phyloP scores from a whole-genome alignment of 2,888 invertebrate species.

The Pyrocoelia pectoralis region DNA sequence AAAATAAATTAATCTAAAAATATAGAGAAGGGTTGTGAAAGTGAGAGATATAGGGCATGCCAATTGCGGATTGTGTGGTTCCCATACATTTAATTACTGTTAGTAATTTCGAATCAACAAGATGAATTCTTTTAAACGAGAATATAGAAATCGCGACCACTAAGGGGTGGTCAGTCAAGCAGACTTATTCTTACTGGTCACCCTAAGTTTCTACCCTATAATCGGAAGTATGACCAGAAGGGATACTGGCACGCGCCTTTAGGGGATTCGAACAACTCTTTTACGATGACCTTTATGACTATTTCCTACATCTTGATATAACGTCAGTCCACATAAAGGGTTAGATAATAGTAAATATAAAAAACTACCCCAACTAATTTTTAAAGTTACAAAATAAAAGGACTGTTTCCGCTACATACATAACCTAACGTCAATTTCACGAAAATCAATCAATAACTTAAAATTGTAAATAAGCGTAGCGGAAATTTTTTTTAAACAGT shows the following conservation, averaged over 20 bases:
- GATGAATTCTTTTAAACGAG: neutral
- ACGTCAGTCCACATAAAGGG: neutral
- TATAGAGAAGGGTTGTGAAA: too few relatives aligned
- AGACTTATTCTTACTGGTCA: slow-evolving; percentile 49
- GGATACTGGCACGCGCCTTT: slow-evolving; percentile 27
- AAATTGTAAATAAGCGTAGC: slow-evolving; percentile 53
- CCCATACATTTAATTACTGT: too few relatives aligned
- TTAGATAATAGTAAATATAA: neutral
- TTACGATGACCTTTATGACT: slow-evolving; percentile 10
- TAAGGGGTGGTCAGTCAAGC: slow-evolving; percentile 55
- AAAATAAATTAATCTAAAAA: too few relatives aligned
- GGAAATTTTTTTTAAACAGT: slow-evolving; percentile 47
- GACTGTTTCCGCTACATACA: slow-evolving; percentile 49
- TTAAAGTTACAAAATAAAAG: slow-evolving; percentile 8
- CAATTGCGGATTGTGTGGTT: too few relatives aligned
- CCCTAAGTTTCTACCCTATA: slow-evolving; percentile 41
- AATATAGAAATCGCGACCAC: slow-evolving; percentile 48
- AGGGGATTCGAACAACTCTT: slow-evolving; percentile 17
- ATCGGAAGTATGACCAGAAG: slow-evolving; percentile 29
- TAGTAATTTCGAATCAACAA: too few relatives aligned
- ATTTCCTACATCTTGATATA: slow-evolving; percentile 6
- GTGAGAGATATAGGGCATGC: too few relatives aligned
- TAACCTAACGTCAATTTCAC: slow-evolving; percentile 41
- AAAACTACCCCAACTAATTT: slow-evolving; percentile 5
- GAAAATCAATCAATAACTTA: slow-evolving; percentile 49